phyloP scores from a whole-genome alignment of 2,888 invertebrate species.

The Dromius quadrimaculatus region DNA sequence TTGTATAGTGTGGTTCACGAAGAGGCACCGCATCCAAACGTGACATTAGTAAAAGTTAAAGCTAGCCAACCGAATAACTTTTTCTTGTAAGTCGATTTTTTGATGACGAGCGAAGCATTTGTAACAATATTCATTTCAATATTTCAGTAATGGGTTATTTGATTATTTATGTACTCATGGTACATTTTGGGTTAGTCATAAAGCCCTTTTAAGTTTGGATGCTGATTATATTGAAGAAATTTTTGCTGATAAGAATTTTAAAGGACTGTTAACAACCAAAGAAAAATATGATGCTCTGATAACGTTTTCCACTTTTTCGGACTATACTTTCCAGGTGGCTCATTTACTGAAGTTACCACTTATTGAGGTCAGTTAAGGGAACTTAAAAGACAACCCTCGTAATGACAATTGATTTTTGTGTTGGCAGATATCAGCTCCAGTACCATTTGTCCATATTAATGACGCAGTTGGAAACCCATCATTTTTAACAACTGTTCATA shows the following conservation, averaged over 20 bases:
- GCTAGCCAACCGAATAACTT: conserved; percentile 12
- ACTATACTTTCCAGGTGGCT: conserved; percentile 29
- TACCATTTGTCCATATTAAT: conserved; percentile 21
- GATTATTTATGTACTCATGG: conserved; percentile 22
- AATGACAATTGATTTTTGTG: neutral
- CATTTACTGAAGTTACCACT: conserved; percentile 36
- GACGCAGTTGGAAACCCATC: conserved; percentile 34
- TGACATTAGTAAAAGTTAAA: conserved; percentile 29
- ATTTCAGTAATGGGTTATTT: conserved; percentile 30
- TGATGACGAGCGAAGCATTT: neutral
- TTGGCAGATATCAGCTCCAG: conserved; percentile 34
- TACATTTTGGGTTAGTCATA: neutral
- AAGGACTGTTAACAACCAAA: conserved; percentile 14
- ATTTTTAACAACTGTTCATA: conserved; percentile 14
- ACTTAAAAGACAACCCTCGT: neutral
- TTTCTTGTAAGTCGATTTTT: conserved; percentile 37
- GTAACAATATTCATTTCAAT: neutral
- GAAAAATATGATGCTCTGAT: conserved; percentile 32
- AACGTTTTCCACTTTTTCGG: conserved; percentile 37
- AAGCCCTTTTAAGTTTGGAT: neutral
- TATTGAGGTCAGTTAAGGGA: conserved; percentile 35
- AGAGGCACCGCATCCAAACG: conserved; percentile 40
- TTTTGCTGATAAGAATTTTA: conserved; percentile 23
- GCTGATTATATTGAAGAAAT: conserved; percentile 11
- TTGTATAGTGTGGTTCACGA: conserved; percentile 39